Conservation (phyloP, 2,888 invertebrate species). For the Chloroclysta siterata region DNA sequence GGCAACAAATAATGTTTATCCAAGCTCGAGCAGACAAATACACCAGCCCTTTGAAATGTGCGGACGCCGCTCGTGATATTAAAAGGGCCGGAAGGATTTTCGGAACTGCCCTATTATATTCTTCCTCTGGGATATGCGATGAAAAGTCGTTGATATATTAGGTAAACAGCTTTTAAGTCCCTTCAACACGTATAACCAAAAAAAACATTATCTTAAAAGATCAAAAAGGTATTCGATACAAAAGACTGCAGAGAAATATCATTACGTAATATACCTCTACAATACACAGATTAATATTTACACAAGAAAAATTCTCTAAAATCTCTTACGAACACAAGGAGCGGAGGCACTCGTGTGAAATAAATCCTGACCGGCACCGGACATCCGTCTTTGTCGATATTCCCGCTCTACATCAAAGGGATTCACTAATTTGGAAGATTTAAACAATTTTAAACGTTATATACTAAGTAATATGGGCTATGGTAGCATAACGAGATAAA, state of each 20-base stretch:
- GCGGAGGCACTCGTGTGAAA: slow-evolving; percentile 76
- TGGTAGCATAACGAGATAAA: slow-evolving; percentile 43
- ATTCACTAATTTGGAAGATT: slow-evolving; percentile 57
- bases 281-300: slow-evolving; percentile 36
- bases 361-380: slow-evolving; percentile 85
- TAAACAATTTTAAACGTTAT: slow-evolving; percentile 72
- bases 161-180: slow-evolving; percentile 54
- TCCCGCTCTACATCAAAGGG: slow-evolving; percentile 83
- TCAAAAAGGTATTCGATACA: slow-evolving; percentile 9
- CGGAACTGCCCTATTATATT: slow-evolving; percentile 51
- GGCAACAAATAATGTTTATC: slow-evolving; percentile 72
- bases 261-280: slow-evolving; percentile 36
- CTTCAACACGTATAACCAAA: slow-evolving; percentile 24
- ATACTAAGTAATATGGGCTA: slow-evolving; percentile 46
- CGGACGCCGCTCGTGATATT: slow-evolving; percentile 62
- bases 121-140: slow-evolving; percentile 43
- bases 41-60: slow-evolving; percentile 67
- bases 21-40: slow-evolving; percentile 65
- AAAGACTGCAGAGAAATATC: slow-evolving; percentile 12
- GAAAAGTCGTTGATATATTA: slow-evolving; percentile 57
- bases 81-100: slow-evolving; percentile 79
- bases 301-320: slow-evolving; percentile 42
- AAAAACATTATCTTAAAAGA: slow-evolving; percentile 9
- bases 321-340: slow-evolving; percentile 56
- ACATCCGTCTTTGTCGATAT: slow-evolving; percentile 85